Percentiles rank a stretch among this genome's conserved stretches.
Conservation (phyloP, 30 jellyfish, hydroid and myxozoan species). For the Calvadosia cruxmelitensis region DNA sequence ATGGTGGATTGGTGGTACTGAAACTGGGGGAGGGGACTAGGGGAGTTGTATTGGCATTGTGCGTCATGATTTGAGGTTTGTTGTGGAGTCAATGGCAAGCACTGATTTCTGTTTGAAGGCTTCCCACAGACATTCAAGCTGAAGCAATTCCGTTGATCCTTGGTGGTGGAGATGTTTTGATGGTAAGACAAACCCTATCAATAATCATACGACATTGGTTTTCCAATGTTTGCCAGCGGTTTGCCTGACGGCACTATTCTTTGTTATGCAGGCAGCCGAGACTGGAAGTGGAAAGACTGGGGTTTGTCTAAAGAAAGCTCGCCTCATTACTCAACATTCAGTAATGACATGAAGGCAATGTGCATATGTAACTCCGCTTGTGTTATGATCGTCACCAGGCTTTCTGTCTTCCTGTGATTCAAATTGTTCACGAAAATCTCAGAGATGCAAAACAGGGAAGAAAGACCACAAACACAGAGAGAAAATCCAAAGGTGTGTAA, state of each 20-base stretch:
- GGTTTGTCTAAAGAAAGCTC: no score
- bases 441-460: constrained; percentile 67
- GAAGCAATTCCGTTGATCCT: constrained; percentile 96
- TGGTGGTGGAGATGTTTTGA: constrained; percentile 99
- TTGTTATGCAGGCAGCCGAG: constrained; percentile 88
- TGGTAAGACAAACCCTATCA: constrained; percentile 47
- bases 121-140: constrained; percentile 98
- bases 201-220: no score
- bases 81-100: neutral
- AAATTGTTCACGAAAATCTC: constrained; percentile 82
- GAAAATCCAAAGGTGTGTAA: neutral
- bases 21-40: no score
- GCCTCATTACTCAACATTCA: no score
- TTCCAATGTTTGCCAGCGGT: no score
- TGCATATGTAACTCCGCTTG: no score
- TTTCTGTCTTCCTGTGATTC: constrained; percentile 88
- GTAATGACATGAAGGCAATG: no score
- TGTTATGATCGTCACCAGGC: constrained; percentile 71
- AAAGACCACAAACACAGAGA: neutral
- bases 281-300: constrained; percentile 99
- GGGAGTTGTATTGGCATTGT: no score
- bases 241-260: no score
- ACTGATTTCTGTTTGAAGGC: constrained; percentile 23
- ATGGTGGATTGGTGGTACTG: no score
- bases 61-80: no score